Conservation (phyloP, 2,797 vertebrate species). For the Syngnathus rostellatus region DNA sequence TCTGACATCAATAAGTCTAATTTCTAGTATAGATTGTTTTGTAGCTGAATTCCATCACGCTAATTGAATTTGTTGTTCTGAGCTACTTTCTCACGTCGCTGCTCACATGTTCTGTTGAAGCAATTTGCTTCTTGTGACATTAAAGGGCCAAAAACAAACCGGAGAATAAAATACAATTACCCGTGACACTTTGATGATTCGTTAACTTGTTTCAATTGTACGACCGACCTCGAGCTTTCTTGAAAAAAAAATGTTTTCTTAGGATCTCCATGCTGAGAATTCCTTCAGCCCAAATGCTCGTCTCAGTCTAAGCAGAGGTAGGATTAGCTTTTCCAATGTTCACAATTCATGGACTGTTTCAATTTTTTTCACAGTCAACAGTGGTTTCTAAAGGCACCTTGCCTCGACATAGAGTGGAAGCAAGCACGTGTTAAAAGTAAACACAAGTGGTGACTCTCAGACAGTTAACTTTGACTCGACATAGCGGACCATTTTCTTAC, state of each 20-base stretch:
- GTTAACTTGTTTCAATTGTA: constrained; percentile 56
- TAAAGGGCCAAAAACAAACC: constrained; percentile 45
- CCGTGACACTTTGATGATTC: constrained; percentile 61
- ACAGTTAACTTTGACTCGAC: background rate
- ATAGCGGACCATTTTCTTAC: no score
- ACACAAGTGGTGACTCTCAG: background rate
- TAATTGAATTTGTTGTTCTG: constrained; percentile 74
- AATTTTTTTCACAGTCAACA: no score
- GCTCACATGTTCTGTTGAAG: constrained; percentile 70
- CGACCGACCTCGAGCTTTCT: constrained; percentile 36
- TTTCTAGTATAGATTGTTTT: constrained; percentile 79
- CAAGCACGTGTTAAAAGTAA: background rate
- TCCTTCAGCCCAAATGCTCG: background rate
- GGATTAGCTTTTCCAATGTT: no score
- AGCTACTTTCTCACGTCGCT: constrained; percentile 56
- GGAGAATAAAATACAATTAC: constrained; percentile 29
- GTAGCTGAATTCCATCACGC: constrained; percentile 76
- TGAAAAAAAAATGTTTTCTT: background rate
- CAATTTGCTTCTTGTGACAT: constrained; percentile 50
- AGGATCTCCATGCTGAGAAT: background rate
- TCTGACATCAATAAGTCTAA: constrained; percentile 74
- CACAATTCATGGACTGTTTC: no score
- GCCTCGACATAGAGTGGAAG: background rate
- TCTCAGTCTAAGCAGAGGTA: no score
- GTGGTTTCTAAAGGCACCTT: background rate